Conservation (phyloP, 2,797 vertebrate species). For the Coregonus suidteri region DNA sequence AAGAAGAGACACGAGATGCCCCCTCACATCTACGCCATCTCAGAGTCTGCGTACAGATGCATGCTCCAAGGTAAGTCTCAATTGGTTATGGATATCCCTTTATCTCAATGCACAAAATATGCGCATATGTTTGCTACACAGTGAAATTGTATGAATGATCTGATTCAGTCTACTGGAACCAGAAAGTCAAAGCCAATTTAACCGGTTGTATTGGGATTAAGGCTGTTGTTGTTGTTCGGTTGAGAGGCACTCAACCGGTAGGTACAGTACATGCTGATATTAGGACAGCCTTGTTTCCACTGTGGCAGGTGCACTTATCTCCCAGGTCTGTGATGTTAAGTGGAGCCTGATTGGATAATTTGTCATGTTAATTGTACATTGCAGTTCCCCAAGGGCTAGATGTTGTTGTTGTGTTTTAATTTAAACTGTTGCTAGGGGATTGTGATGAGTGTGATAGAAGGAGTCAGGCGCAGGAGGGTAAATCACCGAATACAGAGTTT, state of each 20-base stretch:
- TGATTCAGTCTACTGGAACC: not conserved
- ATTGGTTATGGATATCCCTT: not conserved
- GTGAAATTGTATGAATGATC: not conserved
- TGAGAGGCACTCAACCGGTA: not conserved
- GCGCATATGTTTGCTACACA: not conserved
- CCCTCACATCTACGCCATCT: slow-evolving; percentile 97
- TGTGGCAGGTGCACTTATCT: not conserved
- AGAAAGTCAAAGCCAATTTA: not conserved
- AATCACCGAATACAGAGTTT: too few relatives aligned
- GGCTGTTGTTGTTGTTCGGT: slow-evolving; percentile 6
- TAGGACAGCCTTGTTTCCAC: not conserved
- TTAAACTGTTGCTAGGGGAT: not conserved
- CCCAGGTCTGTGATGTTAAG: not conserved
- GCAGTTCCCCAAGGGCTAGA: not conserved
- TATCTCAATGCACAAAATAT: not conserved
- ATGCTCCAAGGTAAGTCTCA: slow-evolving; percentile 94
- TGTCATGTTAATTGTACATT: not conserved
- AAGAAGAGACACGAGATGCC: slow-evolving; percentile 99
- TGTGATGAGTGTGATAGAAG: too few relatives aligned
- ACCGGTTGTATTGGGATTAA: not conserved
- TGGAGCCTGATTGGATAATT: not conserved
- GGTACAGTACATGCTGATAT: too few relatives aligned
- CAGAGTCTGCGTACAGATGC: slow-evolving; percentile 96
- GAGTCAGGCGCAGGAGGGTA: too few relatives aligned
- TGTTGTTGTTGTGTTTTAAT: not conserved